Conservation (phyloP, 1,140 invertebrate genomes). For the Pectinophora gossypiella region DNA sequence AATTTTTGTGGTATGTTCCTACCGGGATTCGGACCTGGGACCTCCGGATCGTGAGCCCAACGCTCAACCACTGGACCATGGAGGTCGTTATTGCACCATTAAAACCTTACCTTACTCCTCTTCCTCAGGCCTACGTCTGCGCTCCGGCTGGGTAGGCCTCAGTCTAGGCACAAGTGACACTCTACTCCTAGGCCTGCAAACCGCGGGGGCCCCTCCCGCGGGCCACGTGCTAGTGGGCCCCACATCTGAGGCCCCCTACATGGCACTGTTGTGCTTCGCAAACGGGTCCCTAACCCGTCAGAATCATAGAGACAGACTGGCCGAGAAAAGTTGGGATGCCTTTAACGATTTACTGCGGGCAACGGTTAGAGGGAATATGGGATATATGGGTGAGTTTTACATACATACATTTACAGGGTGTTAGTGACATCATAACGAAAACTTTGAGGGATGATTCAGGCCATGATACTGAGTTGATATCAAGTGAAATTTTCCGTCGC, state of each 20-base stretch:
- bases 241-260: conserved; percentile 83
- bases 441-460: no score
- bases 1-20: no score
- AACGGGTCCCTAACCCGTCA: conserved; percentile 95
- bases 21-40: no score
- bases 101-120: background rate
- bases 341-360: conserved; percentile 90
- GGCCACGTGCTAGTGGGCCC: conserved; percentile 94
- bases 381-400: conserved; percentile 85
- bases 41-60: no score
- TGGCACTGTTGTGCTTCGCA: conserved; percentile 95
- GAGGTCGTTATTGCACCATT: no score
- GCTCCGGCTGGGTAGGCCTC: conserved; percentile 88
- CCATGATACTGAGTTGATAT: no score
- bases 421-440: no score
- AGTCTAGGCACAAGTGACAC: conserved; percentile 97
- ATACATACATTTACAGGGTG: no score
- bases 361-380: conserved; percentile 93
- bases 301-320: conserved; percentile 84
- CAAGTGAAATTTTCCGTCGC: no score
- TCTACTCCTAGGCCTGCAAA: conserved; percentile 86
- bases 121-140: conserved; percentile 85
- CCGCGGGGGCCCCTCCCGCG: conserved; percentile 80
- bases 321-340: conserved; percentile 87
- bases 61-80: no score